These are phyloP conservation scores for Enteromius argenteus DNA, from an alignment of 2,797 vertebrate genomes.

Conservation along the genomic window DNA sequence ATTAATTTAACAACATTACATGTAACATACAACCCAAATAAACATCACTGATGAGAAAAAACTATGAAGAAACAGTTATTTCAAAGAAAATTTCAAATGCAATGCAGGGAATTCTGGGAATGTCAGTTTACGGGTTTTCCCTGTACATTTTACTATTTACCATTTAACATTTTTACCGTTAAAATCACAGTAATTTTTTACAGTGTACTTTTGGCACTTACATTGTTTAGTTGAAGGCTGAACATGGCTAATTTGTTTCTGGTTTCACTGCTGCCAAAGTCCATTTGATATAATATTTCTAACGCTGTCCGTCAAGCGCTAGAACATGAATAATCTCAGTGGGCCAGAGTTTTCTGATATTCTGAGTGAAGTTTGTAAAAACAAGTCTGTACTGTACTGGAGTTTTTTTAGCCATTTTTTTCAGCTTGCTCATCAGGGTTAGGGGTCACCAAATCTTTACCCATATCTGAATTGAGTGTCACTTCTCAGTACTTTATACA, in stretches of 20 bases:
- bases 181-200: too few relatives aligned
- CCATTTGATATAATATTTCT: neutral
- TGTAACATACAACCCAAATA: too few relatives aligned
- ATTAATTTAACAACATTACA: too few relatives aligned
- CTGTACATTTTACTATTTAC: too few relatives aligned
- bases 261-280: neutral
- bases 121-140: too few relatives aligned
- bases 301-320: neutral
- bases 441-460: neutral
- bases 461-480: neutral
- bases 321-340: constrained; percentile 2
- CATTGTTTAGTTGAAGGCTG: neutral
- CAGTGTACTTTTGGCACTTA: neutral
- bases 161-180: too few relatives aligned
- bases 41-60: too few relatives aligned
- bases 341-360: too few relatives aligned
- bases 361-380: neutral
- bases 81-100: too few relatives aligned
- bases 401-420: neutral
- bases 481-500: neutral
- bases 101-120: too few relatives aligned
- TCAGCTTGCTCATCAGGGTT: neutral
- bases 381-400: neutral
- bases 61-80: too few relatives aligned
- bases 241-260: neutral